These are phyloP conservation scores for Slavum lentiscoides DNA, from an alignment of 2,888 invertebrate species.

Conservation along the genomic window DNA sequence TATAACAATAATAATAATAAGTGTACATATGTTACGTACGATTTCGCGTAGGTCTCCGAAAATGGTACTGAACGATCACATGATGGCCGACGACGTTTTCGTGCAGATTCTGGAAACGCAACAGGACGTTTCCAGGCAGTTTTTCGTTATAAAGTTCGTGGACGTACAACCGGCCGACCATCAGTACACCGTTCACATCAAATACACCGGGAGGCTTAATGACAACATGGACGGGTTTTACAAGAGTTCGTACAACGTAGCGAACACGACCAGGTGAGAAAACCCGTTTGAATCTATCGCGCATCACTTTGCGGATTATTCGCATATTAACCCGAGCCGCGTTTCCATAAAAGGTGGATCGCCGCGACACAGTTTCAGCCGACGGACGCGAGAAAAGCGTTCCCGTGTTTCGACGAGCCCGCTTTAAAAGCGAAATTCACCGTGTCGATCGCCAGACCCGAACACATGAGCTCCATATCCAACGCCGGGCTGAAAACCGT, in stretches of 20 bases:
- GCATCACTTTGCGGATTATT: too few relatives aligned
- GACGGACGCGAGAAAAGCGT: slow-evolving; percentile 80
- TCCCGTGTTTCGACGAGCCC: slow-evolving; percentile 93
- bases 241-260: slow-evolving; percentile 69
- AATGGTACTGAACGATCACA: slow-evolving; percentile 53
- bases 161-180: slow-evolving; percentile 62
- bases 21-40: neutral
- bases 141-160: slow-evolving; percentile 66
- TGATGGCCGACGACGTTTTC: slow-evolving; percentile 59
- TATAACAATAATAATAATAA: too few relatives aligned
- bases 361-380: slow-evolving; percentile 83
- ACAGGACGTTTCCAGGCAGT: slow-evolving; percentile 66
- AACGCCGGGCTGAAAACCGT: slow-evolving; percentile 66
- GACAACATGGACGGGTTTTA: slow-evolving; percentile 73
- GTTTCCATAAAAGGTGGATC: slow-evolving; percentile 64
- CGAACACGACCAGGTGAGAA: slow-evolving; percentile 62
- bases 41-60: slow-evolving; percentile 29
- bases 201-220: slow-evolving; percentile 67
- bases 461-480: slow-evolving; percentile 69
- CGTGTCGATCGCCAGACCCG: slow-evolving; percentile 69
- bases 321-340: too few relatives aligned
- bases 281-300: neutral
- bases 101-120: slow-evolving; percentile 65
- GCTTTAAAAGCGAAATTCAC: slow-evolving; percentile 82
- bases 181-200: slow-evolving; percentile 65